A percentile compares a stretch with the other conserved stretches of the same genome.
phyloP scores from a whole-genome alignment of 2,888 invertebrate genomes.

The Ryuthela nishihirai region DNA sequence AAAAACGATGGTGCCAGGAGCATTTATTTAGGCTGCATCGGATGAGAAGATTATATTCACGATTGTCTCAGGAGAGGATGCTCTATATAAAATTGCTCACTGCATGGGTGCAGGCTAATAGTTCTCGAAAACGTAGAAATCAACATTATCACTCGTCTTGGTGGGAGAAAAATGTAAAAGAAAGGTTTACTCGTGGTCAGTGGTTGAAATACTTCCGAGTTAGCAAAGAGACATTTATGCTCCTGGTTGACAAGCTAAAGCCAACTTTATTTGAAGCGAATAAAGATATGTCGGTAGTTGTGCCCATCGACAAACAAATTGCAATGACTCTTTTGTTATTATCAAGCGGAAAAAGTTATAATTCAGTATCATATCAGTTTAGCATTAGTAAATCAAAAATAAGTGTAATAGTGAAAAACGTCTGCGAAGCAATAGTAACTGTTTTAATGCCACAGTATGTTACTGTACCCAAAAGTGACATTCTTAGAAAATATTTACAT shows the following conservation, averaged over 20 bases:
- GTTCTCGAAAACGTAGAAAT: neutral
- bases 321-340: constrained; percentile 12
- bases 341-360: constrained; percentile 12
- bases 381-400: neutral
- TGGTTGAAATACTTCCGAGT: constrained; percentile 17
- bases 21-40: too few relatives aligned
- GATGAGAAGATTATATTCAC: neutral
- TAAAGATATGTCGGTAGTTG: neutral
- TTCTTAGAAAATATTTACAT: neutral
- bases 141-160: neutral
- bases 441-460: constrained; percentile 21
- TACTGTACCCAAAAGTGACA: neutral
- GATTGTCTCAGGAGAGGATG: neutral
- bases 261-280: too few relatives aligned
- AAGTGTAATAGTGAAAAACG: constrained; percentile 2
- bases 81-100: constrained; percentile 3
- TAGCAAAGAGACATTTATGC: constrained; percentile 7
- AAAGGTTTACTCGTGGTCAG: constrained; percentile 2
- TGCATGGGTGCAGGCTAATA: too few relatives aligned
- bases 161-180: constrained; percentile 12
- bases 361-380: constrained; percentile 6
- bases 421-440: constrained; percentile 7
- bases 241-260: neutral
- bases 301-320: constrained; percentile 8
- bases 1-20: too few relatives aligned